These are phyloP conservation scores for Drosophila nr. perissopoda DNA, from an alignment of 2,888 invertebrate genomes.

Conservation along the genomic window DNA sequence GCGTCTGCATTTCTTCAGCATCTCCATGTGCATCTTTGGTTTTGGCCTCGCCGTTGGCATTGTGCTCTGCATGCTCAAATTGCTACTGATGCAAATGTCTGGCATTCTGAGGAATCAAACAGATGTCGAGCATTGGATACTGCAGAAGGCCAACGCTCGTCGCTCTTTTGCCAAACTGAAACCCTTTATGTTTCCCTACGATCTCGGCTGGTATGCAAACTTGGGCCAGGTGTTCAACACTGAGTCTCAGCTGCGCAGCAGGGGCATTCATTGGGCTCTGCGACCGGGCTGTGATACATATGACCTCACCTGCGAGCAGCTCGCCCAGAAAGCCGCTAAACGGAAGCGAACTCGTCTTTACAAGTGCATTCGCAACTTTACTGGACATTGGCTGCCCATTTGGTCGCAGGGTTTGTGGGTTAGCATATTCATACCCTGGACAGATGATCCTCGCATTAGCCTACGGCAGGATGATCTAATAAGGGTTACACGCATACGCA, in stretches of 20 bases:
- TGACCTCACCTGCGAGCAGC: constrained; percentile 94
- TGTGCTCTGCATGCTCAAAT: constrained; percentile 94
- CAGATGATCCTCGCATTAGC: constrained; percentile 93
- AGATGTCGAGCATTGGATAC: constrained; percentile 98
- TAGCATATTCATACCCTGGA: constrained; percentile 90
- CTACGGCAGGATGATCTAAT: constrained; percentile 89
- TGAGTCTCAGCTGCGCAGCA: constrained; percentile 87
- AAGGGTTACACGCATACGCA: constrained; percentile 93
- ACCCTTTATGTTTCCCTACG: constrained; percentile 93
- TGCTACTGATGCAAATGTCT: constrained; percentile 93
- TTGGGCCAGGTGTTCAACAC: constrained; percentile 88
- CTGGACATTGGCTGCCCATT: constrained; percentile 92
- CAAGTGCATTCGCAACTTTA: constrained; percentile 87
- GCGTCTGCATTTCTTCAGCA: constrained; percentile 88
- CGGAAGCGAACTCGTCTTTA: constrained; percentile 90
- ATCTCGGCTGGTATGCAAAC: constrained; percentile 89
- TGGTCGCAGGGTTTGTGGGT: constrained; percentile 88
- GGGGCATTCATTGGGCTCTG: constrained; percentile 92
- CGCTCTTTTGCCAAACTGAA: constrained; percentile 79
- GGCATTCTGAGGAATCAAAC: constrained; percentile 94
- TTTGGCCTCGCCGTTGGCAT: constrained; percentile 96
- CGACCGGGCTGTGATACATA: constrained; percentile 92
- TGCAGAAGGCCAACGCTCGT: constrained; percentile 92
- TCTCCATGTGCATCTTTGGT: constrained; percentile 91
- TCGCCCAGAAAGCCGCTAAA: constrained; percentile 95